Conservation (phyloP, 2,113 vertebrate species). For the Takifugu bimaculatus region DNA sequence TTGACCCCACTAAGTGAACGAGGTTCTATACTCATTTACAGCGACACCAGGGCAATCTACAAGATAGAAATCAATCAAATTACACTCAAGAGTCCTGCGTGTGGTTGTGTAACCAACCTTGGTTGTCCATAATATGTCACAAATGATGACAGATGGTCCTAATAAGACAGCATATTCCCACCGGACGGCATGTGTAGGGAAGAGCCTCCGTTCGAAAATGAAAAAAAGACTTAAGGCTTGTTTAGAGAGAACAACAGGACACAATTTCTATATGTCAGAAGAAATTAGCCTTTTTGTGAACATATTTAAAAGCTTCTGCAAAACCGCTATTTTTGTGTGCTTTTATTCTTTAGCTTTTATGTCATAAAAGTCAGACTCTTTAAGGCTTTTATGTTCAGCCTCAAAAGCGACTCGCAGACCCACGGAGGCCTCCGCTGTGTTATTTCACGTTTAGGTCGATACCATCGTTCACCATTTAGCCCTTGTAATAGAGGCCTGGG, state of each 20-base stretch:
- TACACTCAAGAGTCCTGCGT: constrained; percentile 70
- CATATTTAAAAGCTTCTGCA: constrained; percentile 2
- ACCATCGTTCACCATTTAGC: constrained; percentile 38
- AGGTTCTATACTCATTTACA: constrained; percentile 65
- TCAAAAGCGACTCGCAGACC: not conserved
- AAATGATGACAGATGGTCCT: constrained; percentile 69
- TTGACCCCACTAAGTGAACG: constrained; percentile 72
- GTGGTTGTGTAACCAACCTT: constrained; percentile 65
- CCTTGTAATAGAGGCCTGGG: constrained; percentile 11
- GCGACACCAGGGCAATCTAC: constrained; percentile 69
- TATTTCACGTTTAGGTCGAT: constrained; percentile 13
- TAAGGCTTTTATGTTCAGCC: constrained; percentile 11
- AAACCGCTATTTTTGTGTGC: constrained; percentile 8
- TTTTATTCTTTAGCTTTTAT: constrained; percentile 16
- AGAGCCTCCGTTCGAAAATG: not conserved
- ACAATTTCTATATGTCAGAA: constrained; percentile 1
- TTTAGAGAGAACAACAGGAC: not conserved
- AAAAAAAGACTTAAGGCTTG: constrained; percentile 16
- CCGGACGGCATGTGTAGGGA: not conserved
- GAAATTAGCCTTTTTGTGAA: constrained; percentile 2
- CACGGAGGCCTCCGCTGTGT: constrained; percentile 27
- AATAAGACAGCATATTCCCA: constrained; percentile 60
- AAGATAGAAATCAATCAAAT: constrained; percentile 73
- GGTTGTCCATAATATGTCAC: constrained; percentile 66
- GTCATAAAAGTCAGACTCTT: not conserved